phyloP scores from a whole-genome alignment of 2,888 invertebrate species.

The Lasiommata megera region DNA sequence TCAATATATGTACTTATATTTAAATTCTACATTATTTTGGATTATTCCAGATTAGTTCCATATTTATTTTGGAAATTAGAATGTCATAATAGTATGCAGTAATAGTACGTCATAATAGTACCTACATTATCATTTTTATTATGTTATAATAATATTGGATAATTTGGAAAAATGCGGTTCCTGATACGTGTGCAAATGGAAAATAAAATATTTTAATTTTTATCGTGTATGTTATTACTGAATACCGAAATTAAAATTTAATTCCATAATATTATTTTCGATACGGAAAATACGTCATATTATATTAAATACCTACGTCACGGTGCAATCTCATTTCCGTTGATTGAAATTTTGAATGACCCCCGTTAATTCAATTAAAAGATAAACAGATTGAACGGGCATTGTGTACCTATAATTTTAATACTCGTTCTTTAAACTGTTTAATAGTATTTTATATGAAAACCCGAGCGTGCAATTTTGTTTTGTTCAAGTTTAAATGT shows the following conservation, averaged over 20 bases:
- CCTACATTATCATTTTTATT: too few relatives aligned
- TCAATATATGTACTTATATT: too few relatives aligned
- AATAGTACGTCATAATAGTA: too few relatives aligned
- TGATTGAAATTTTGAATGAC: conserved; percentile 19
- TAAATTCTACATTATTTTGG: too few relatives aligned
- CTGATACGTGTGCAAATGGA: not conserved
- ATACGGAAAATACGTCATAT: not conserved
- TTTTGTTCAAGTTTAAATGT: too few relatives aligned
- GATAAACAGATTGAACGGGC: conserved; percentile 47
- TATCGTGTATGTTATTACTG: not conserved
- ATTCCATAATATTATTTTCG: not conserved
- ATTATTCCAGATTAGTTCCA: too few relatives aligned
- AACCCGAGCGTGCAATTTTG: too few relatives aligned
- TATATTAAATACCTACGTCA: conserved; percentile 8
- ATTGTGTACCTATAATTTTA: conserved; percentile 22
- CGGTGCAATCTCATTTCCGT: conserved; percentile 13
- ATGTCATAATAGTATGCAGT: too few relatives aligned
- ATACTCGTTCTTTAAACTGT: conserved; percentile 1
- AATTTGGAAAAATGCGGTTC: not conserved
- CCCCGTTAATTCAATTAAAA: conserved; percentile 23
- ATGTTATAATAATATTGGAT: too few relatives aligned
- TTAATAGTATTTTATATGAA: conserved; percentile 3
- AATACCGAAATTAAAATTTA: not conserved
- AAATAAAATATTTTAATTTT: conserved; percentile 1
- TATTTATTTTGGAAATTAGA: too few relatives aligned